phyloP scores from a whole-genome alignment of 2,888 invertebrate genomes.

The Unio delphinus region DNA sequence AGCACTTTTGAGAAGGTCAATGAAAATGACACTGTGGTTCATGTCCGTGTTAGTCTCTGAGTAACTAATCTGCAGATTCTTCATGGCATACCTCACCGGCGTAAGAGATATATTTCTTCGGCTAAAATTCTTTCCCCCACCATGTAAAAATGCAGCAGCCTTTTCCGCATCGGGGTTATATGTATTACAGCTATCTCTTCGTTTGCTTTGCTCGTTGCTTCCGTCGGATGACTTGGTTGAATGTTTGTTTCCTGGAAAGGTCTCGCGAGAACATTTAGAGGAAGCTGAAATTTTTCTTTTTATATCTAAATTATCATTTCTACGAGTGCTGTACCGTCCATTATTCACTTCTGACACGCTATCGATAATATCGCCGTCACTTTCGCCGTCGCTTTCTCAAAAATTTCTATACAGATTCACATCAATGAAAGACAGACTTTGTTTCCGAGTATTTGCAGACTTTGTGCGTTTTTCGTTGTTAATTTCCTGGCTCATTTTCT shows the following conservation, averaged over 20 bases:
- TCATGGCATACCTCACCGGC: constrained; percentile 39
- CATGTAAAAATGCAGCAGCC: constrained; percentile 43
- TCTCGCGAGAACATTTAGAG: neutral
- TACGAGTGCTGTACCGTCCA: too few species aligned
- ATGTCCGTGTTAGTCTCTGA: constrained; percentile 51
- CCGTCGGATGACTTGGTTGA: neutral
- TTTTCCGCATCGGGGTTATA: constrained; percentile 52
- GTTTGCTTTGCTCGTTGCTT: neutral
- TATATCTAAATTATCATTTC: too few species aligned
- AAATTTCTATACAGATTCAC: too few species aligned
- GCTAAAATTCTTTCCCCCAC: constrained; percentile 43
- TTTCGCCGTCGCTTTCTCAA: too few species aligned
- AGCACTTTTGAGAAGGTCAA: constrained; percentile 45
- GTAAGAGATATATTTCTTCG: constrained; percentile 41
- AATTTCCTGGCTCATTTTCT: too few species aligned
- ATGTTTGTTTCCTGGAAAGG: neutral
- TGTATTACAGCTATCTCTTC: constrained; percentile 19
- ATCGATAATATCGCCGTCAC: too few species aligned
- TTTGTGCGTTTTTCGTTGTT: too few species aligned
- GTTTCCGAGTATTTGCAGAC: too few species aligned
- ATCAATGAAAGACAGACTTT: too few species aligned
- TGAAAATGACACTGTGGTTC: constrained; percentile 51
- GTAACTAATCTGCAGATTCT: constrained; percentile 49
- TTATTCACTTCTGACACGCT: too few species aligned
- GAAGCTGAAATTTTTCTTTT: too few species aligned